Base-by-base conservation (phyloP, 2,888 invertebrate species). In the Protophormia terraenovae region DNA sequence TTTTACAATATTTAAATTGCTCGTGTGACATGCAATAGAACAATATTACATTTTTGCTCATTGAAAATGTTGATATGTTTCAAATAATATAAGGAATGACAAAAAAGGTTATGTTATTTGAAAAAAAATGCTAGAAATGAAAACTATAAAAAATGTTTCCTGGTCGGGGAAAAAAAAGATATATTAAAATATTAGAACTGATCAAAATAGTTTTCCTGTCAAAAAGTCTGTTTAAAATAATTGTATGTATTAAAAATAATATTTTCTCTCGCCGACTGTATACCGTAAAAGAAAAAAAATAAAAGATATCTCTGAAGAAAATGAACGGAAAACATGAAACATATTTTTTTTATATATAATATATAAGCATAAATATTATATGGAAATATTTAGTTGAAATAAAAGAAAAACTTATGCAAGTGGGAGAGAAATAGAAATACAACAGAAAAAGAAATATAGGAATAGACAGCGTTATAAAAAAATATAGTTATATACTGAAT, bases 1-100 rank as follows among this genome's bases (percentile, higher is more conserved):
- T 80, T 73, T 73, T 50, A 60, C 66, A 66, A 80, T 66, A n/a
- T n/a, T n/a, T n/a, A 80, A 80, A 66, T 73, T 66, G 29, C 73
- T 66, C 19, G 47, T 24, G 55, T 64, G 73, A 73, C 80, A 73
- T 71, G 78, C 41, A 62, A 72, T 53, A 66, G 27, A 62, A 50
- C n/a, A 62, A 16, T 38, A 60, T 38, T 27, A 60, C 19, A 67
- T 27, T 29, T 77, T 22, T 55, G 14, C 41, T 47, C 55, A 55
- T 27, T 55, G 29, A n/a, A 55, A 8, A 8, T 55, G 1, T 3
- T 14, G 6, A n/a, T 3, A 55, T 55, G 29, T 29, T 2, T 55
- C 5, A 27, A 55, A n/a, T 5, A 55, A 29, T 55, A 55, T 14
- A n/a, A 7, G 5, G 4, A 19, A 4, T n/a, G 55, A 55, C 55